Percentiles rank a stretch among this genome's conserved stretches.
Evolutionary conservation across 2,113 vertebrate species (phyloP).

Genomic region (Todiramphus saurophagus): DNA sequence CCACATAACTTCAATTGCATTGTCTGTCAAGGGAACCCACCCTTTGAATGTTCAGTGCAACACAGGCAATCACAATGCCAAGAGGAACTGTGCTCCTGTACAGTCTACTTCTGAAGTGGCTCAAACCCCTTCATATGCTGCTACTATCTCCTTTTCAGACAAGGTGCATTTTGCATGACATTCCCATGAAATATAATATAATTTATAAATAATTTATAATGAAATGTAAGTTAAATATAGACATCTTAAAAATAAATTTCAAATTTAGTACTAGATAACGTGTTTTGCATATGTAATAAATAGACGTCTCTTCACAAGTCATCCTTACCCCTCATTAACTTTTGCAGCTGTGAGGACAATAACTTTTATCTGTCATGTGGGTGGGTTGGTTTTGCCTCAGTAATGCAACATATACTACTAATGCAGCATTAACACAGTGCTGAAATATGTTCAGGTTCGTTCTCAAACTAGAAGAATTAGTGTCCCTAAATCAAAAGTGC

Average conservation of each 20-base stretch:
- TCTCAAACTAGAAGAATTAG: background rate
- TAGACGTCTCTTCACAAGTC: background rate
- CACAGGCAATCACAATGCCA: background rate
- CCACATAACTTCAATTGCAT: background rate
- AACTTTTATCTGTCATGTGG: background rate
- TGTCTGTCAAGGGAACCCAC: background rate
- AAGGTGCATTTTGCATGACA: background rate
- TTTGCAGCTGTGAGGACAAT: background rate
- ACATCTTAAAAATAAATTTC: background rate
- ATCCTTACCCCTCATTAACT: background rate
- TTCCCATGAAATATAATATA: background rate
- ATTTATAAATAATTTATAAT: background rate
- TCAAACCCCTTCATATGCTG: background rate
- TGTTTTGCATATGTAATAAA: background rate
- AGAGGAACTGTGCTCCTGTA: background rate
- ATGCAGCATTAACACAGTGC: background rate
- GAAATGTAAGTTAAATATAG: background rate
- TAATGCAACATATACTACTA: background rate
- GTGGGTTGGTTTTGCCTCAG: background rate
- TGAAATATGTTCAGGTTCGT: background rate
- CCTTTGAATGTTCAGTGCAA: background rate
- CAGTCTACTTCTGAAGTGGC: background rate
- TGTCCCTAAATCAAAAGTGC: background rate
- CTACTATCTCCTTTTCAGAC: background rate
- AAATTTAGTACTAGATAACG: background rate